phyloP scores from a whole-genome alignment of 2,888 invertebrate genomes.

The Orthosia gracilis region DNA sequence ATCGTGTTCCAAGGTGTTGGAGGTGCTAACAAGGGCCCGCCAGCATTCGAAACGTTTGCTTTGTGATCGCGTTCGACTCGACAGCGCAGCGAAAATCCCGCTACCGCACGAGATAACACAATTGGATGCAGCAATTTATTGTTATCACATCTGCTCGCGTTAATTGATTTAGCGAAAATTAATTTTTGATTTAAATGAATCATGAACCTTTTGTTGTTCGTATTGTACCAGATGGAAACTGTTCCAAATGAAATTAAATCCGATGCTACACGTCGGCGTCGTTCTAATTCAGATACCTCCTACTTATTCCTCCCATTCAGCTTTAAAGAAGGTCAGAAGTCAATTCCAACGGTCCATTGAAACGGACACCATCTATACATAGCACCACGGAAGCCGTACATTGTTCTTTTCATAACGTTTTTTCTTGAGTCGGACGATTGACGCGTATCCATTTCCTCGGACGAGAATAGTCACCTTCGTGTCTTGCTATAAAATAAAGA shows the following conservation, averaged over 20 bases:
- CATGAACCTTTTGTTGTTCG: not conserved
- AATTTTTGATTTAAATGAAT: slow-evolving; percentile 28
- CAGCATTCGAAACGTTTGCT: slow-evolving; percentile 66
- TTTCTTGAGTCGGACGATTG: slow-evolving; percentile 82
- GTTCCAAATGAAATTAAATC: slow-evolving; percentile 9
- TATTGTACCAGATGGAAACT: not conserved
- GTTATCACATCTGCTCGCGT: slow-evolving; percentile 48
- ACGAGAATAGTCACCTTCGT: slow-evolving; percentile 83
- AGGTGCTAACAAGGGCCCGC: slow-evolving; percentile 89
- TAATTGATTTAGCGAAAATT: slow-evolving; percentile 56
- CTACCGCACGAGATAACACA: slow-evolving; percentile 67
- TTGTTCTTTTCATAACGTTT: slow-evolving; percentile 83
- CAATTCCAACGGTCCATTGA: slow-evolving; percentile 68
- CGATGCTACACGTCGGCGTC: not conserved
- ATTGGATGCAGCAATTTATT: slow-evolving; percentile 59
- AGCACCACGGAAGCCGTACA: slow-evolving; percentile 81
- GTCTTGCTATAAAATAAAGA: slow-evolving; percentile 88
- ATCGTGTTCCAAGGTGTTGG: slow-evolving; percentile 81
- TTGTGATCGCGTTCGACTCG: slow-evolving; percentile 58
- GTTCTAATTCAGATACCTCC: slow-evolving; percentile 19
- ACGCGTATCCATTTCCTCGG: slow-evolving; percentile 89
- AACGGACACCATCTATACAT: slow-evolving; percentile 84
- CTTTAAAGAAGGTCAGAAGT: slow-evolving; percentile 66
- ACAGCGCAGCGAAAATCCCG: slow-evolving; percentile 56
- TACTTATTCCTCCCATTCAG: slow-evolving; percentile 31